phyloP scores from a whole-genome alignment of 1,140 invertebrate species.

The Episyrphus balteatus region DNA sequence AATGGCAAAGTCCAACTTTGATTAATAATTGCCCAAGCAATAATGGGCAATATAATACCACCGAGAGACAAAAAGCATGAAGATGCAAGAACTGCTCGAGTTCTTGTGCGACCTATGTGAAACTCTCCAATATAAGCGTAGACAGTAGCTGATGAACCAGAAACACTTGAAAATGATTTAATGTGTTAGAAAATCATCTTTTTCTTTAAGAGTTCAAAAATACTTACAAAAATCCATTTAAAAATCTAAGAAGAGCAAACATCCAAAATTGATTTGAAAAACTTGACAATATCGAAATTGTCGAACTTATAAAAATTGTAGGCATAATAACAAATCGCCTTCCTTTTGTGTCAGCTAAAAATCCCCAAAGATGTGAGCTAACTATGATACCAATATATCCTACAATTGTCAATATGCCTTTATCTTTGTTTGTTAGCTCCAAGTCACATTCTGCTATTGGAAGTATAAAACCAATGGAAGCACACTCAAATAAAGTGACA shows the following conservation, averaged over 20 bases:
- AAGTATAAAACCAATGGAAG: too few relatives aligned
- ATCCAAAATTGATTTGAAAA: slow-evolving; percentile 51
- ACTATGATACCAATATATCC: slow-evolving; percentile 48
- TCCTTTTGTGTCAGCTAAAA: slow-evolving; percentile 60
- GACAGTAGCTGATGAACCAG: slow-evolving; percentile 59
- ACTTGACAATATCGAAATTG: slow-evolving; percentile 50
- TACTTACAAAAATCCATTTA: slow-evolving; percentile 63
- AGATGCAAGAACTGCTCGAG: slow-evolving; percentile 48
- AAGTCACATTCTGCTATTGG: too few relatives aligned
- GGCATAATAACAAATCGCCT: slow-evolving; percentile 52
- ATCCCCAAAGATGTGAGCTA: slow-evolving; percentile 57
- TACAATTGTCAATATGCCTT: slow-evolving; percentile 37
- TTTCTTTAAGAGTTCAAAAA: too few relatives aligned
- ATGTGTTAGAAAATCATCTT: too few relatives aligned
- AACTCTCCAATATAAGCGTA: slow-evolving; percentile 59
- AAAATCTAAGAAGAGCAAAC: slow-evolving; percentile 52
- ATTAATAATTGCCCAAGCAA: slow-evolving; percentile 45
- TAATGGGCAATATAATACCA: slow-evolving; percentile 41
- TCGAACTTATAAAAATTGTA: slow-evolving; percentile 50
- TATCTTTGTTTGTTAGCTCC: too few relatives aligned
- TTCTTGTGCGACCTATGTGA: slow-evolving; percentile 47
- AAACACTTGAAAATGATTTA: slow-evolving; percentile 50
- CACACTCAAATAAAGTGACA: too few relatives aligned
- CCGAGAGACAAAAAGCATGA: slow-evolving; percentile 49
- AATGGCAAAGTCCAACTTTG: slow-evolving; percentile 13